These are phyloP conservation scores for Polydrusus pterygomalis DNA, from an alignment of 2,888 invertebrate species.

Conservation along the genomic window DNA sequence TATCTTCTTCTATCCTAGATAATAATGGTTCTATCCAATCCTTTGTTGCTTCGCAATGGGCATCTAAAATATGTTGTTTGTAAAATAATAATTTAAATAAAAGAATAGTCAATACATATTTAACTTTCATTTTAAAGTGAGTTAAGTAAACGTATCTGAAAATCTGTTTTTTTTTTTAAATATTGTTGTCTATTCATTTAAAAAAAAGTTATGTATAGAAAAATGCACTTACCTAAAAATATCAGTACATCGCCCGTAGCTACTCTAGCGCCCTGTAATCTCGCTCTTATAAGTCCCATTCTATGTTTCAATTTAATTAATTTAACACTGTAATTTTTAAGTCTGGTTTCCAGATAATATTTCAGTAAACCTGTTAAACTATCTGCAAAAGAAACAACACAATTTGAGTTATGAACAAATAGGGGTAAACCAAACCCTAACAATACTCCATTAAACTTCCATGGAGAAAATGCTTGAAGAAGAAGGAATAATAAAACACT, in stretches of 20 bases:
- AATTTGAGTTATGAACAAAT: no score
- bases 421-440: no score
- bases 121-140: no score
- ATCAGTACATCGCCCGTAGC: constrained; percentile 88
- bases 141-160: no score
- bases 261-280: constrained; percentile 89
- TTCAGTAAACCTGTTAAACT: constrained; percentile 84
- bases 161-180: no score
- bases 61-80: constrained; percentile 77
- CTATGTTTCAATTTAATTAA: constrained; percentile 84
- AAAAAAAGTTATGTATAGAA: no score
- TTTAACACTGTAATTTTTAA: constrained; percentile 80
- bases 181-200: background rate
- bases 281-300: constrained; percentile 92
- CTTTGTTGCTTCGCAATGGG: constrained; percentile 90
- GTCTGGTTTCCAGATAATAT: constrained; percentile 84
- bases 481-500: no score
- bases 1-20: constrained; percentile 86
- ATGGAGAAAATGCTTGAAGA: no score
- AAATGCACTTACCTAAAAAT: constrained; percentile 80
- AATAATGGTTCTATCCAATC: constrained; percentile 94
- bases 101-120: no score
- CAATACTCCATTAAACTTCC: no score
- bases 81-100: background rate
- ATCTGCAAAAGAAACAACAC: constrained; percentile 70